Percentiles rank a stretch among this genome's conserved stretches.
Evolutionary conservation across 2,113 vertebrate species (phyloP).

Genomic region (Chaenogobius annularis): DNA sequence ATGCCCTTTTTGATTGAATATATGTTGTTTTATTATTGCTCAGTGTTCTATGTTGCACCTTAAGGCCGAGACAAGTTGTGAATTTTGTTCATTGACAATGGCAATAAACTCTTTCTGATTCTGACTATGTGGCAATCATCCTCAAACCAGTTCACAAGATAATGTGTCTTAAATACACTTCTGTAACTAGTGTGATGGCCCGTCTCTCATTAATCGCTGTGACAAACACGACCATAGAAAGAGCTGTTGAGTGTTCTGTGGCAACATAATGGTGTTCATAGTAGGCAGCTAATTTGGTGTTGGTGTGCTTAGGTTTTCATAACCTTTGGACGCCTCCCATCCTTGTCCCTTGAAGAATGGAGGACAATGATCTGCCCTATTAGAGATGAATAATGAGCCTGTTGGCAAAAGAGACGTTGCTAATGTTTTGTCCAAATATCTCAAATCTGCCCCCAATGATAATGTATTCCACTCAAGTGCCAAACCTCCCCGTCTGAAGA

Average conservation of each 20-base stretch:
- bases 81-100: too few species aligned
- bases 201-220: neutral
- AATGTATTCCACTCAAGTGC: constrained; percentile 60
- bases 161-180: neutral
- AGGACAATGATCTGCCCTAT: constrained; percentile 62
- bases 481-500: constrained; percentile 57
- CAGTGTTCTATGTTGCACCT: too few species aligned
- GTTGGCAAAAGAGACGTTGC: constrained; percentile 67
- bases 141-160: neutral
- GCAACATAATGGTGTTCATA: constrained; percentile 25
- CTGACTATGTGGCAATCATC: too few species aligned
- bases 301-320: constrained; percentile 36
- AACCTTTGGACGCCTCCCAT: constrained; percentile 64
- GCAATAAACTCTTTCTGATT: too few species aligned
- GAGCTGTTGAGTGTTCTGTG: constrained; percentile 38
- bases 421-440: constrained; percentile 72
- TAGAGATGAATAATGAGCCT: constrained; percentile 71
- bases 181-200: neutral
- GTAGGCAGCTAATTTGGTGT: constrained; percentile 40
- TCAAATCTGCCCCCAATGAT: constrained; percentile 68
- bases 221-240: constrained; percentile 11
- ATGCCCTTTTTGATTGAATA: too few species aligned
- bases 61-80: too few species aligned
- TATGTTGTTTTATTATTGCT: too few species aligned
- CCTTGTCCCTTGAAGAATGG: constrained; percentile 55